Base-by-base conservation (phyloP, 2,888 invertebrate genomes). In the Vesta saturnalis region DNA sequence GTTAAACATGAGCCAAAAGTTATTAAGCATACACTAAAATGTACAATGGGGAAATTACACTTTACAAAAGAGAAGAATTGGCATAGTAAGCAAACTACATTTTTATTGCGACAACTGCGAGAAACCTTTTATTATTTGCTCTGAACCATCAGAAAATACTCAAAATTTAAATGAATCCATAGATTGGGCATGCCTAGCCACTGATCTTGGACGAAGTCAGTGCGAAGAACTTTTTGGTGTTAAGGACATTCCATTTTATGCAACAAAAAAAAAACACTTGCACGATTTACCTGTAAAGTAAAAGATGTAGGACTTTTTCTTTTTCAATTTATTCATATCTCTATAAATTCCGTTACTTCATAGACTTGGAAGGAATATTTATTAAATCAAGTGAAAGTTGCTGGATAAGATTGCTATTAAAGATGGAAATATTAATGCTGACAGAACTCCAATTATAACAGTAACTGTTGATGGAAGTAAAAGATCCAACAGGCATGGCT, bases 61-160 rank as follows among this genome's bases (percentile, higher is more conserved):
- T 71, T 67, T 71, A 74, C 72, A 72, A 54, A 46, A 30, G 56
- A 56, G 55, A 22, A 55, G 55, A 22, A 10, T 19, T 12, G 52
- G 52, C 18, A 6, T 52, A 22, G 1, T 14, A 4, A 22, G 4
- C 1, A 14, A 21, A 6, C n/a, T 55, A 14, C 14, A 15, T 16
- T 58, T 58, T 58, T 19, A 23, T 12, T 58, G 58, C 15, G 16
- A 15, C 19, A 35, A 58, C 23, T 58, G 58, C n/a, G 35, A 58
- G 6, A 39, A 58, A 10, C 4, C 12, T 2, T 18, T 30, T 6
- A 19, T 58, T 43, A n/a, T 58, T 3, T 8, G 8, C 14, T n/a
- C 55, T 1, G 55, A 58, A 6, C 47, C 39, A 16, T 14, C 18
- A 3, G 14, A 21, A 18, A 5, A 1, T 6, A 1, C 15, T 10